phyloP scores from a whole-genome alignment of 1,140 invertebrate species.

The Scaptomyza montana region DNA sequence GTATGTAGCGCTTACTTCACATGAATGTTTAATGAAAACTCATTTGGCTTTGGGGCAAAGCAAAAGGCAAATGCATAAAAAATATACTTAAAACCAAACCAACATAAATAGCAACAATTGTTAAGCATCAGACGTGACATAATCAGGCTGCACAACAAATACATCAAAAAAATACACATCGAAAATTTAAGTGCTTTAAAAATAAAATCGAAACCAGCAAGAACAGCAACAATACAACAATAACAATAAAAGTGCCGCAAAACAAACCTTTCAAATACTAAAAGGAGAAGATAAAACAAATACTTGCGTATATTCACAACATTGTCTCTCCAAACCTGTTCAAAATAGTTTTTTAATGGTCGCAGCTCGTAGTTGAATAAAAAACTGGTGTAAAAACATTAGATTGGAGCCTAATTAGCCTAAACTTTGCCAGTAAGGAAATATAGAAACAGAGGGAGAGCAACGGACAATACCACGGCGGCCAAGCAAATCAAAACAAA shows the following conservation, averaged over 20 bases:
- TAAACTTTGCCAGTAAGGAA: conserved; percentile 60
- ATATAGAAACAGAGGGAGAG: conserved; percentile 32
- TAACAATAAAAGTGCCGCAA: conserved; percentile 64
- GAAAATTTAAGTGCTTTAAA: conserved; percentile 78
- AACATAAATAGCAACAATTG: conserved; percentile 40
- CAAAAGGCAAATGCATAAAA: conserved; percentile 15
- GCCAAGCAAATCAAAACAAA: conserved; percentile 76
- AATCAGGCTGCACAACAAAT: conserved; percentile 53
- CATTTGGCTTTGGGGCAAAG: conserved; percentile 21
- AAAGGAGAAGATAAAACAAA: conserved; percentile 30
- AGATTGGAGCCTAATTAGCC: conserved; percentile 38
- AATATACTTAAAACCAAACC: conserved; percentile 13
- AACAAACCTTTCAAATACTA: conserved; percentile 34
- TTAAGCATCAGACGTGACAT: conserved; percentile 62
- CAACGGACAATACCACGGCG: conserved; percentile 24
- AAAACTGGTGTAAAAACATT: conserved; percentile 37
- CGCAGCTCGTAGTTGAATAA: conserved; percentile 6
- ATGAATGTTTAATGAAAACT: conserved; percentile 37
- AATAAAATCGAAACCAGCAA: conserved; percentile 67
- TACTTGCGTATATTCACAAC: conserved; percentile 29
- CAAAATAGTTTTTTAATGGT: conserved; percentile 24
- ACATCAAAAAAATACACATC: conserved; percentile 32
- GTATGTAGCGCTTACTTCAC: conserved; percentile 40
- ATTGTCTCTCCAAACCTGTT: conserved; percentile 33
- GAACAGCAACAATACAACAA: conserved; percentile 20